Percentiles rank a stretch among this genome's conserved stretches.
Conservation (phyloP, 2,113 vertebrate species). For the Platycercus adscitus region DNA sequence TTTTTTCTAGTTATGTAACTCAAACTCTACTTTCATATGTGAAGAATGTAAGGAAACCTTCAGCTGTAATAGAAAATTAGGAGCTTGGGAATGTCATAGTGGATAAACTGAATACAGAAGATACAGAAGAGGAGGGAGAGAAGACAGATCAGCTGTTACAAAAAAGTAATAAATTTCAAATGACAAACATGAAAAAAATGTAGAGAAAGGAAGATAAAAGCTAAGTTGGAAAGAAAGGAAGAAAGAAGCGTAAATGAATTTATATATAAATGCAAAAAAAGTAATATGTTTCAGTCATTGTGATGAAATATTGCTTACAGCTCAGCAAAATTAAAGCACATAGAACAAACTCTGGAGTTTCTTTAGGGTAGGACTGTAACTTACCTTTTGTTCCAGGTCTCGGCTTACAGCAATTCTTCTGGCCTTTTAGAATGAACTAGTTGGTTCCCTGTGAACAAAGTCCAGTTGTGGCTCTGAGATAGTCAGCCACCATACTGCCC, state of each 20-base stretch:
- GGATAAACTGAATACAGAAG: neutral
- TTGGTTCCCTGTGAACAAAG: neutral
- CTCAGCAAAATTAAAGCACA: neutral
- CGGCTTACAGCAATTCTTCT: neutral
- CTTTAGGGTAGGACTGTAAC: neutral
- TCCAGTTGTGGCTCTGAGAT: neutral
- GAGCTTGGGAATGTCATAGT: neutral
- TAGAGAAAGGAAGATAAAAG: neutral
- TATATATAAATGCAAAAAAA: neutral
- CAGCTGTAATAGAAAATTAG: neutral
- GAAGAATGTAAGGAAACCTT: neutral
- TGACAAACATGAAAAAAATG: neutral
- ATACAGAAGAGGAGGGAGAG: neutral
- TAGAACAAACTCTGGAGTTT: neutral
- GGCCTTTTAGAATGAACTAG: neutral
- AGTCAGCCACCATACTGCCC: neutral
- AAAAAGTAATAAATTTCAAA: neutral
- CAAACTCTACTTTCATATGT: neutral
- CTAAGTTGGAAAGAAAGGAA: neutral
- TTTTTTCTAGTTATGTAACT: neutral
- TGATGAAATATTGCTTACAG: neutral
- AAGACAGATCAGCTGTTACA: neutral
- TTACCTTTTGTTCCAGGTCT: neutral
- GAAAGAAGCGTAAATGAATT: neutral
- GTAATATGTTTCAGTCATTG: neutral